Evolutionary conservation across 1,140 invertebrate species (phyloP), one percentile per base, ranked within the genome.

Genomic region (Drosophila pandora): DNA sequence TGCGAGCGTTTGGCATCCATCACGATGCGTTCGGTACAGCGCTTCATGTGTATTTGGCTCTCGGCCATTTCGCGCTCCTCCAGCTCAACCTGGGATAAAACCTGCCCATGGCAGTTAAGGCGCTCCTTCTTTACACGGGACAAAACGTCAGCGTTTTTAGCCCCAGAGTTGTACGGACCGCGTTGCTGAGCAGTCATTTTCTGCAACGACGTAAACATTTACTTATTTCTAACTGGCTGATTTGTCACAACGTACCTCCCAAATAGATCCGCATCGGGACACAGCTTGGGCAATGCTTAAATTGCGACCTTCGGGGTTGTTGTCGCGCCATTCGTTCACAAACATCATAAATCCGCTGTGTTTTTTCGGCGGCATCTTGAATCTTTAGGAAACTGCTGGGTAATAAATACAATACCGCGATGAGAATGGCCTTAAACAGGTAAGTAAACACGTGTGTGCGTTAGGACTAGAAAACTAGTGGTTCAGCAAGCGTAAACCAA

Each of bases 331-430:
- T 4, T 87, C 64, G 3, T 17, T n/a, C 3, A 88, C 83, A 2
- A 87, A 85, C 43, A 47, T 43, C 74, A 88, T 82, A 5, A 85
- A 85, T 0, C 32, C 78, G 23, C n/a, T 64, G 0, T 25, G 10
- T 17, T 82, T 85, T 10, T 85, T 85, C 1, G 78, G 82, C 0
- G 82, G 41, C 81, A 85, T 85, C 37, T 12, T 17, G 4, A 5
- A 12, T 2, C 25, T 13, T 13, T 21, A 4, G 39, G 37, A 12
- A n/a, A 57, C 12, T 37, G 34, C 8, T 37, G 12, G 12, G 12
- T 8, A 8, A 32, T 17, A 32, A 32, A 6, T 6, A 28, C 3
- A 37, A 5, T 4, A 41, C n/a, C 2, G 17, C n/a, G 10, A 21
- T 17, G 34, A 39, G 21, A 21, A 30, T 22, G 22, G 54, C 30